phyloP scores from a whole-genome alignment of 2,888 invertebrate species.

The Spodoptera picta region DNA sequence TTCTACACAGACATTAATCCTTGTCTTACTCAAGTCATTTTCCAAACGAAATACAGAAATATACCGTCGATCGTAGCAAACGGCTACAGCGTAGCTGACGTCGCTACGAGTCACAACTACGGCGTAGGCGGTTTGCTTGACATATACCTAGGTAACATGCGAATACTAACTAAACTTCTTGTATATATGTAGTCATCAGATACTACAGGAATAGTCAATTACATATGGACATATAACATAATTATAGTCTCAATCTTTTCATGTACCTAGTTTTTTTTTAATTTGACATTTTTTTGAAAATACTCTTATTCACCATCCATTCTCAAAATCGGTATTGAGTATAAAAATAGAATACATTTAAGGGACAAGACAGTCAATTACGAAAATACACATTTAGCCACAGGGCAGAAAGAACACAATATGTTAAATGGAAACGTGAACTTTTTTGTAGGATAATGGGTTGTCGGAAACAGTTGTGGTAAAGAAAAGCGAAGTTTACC shows the following conservation, averaged over 20 bases:
- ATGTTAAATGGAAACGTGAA: constrained; percentile 50
- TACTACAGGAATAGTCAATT: too few relatives aligned
- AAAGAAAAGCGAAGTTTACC: constrained; percentile 46
- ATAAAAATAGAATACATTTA: too few relatives aligned
- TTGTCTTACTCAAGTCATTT: background rate
- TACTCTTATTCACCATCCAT: too few relatives aligned
- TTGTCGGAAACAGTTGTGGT: constrained; percentile 39
- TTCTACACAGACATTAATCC: background rate
- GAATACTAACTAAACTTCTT: too few relatives aligned
- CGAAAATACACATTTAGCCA: constrained; percentile 6
- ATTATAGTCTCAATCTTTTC: too few relatives aligned
- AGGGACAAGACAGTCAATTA: too few relatives aligned
- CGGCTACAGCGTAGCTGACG: constrained; percentile 21
- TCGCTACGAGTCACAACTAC: constrained; percentile 26
- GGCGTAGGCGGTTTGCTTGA: constrained; percentile 24
- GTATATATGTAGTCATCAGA: too few relatives aligned
- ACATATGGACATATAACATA: too few relatives aligned
- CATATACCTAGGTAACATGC: background rate
- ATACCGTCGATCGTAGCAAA: constrained; percentile 8
- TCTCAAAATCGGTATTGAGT: too few relatives aligned
- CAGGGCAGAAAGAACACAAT: constrained; percentile 22
- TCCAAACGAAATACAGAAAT: background rate
- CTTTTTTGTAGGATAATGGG: constrained; percentile 37
- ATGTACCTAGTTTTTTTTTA: too few relatives aligned
- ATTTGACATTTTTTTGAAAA: too few relatives aligned